Percentiles rank a stretch among this genome's conserved stretches.
phyloP scores from a whole-genome alignment of 2,113 vertebrate species.

The Electrona antarctica region DNA sequence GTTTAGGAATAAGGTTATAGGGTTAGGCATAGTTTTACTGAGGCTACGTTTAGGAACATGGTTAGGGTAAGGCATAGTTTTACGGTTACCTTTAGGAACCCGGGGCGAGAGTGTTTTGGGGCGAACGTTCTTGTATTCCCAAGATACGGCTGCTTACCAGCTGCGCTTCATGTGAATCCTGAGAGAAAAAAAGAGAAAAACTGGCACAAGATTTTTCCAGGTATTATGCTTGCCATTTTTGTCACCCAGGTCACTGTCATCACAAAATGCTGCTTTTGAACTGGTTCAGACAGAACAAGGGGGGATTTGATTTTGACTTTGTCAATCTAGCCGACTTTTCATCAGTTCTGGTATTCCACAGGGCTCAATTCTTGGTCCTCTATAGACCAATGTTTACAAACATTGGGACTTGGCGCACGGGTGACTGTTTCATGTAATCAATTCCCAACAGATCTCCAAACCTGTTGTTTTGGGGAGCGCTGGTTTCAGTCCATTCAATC shows the following conservation, averaged over 20 bases:
- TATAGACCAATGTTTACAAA: no score
- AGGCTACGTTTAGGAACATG: background rate
- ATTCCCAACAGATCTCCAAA: no score
- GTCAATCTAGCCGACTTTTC: no score
- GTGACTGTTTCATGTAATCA: no score
- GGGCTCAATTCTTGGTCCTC: no score
- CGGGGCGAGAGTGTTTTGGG: no score
- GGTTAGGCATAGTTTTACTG: no score
- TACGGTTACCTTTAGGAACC: conserved; percentile 7
- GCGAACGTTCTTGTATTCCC: no score
- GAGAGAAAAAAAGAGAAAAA: conserved; percentile 20
- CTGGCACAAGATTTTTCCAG: conserved; percentile 37
- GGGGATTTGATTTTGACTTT: conserved; percentile 17
- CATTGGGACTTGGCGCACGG: no score
- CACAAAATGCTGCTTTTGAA: conserved; percentile 24
- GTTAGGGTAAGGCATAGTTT: conserved; percentile 43
- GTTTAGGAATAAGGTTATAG: background rate
- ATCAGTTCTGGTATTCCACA: no score
- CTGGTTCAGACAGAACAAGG: conserved; percentile 42
- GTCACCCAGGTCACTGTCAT: conserved; percentile 35
- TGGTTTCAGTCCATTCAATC: no score
- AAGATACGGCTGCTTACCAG: conserved; percentile 4
- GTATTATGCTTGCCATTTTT: conserved; percentile 32
- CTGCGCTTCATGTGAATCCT: conserved; percentile 44
- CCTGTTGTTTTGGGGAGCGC: no score